Base-by-base conservation (phyloP, 2,797 vertebrate genomes). In the Melanotaenia boesemani region DNA sequence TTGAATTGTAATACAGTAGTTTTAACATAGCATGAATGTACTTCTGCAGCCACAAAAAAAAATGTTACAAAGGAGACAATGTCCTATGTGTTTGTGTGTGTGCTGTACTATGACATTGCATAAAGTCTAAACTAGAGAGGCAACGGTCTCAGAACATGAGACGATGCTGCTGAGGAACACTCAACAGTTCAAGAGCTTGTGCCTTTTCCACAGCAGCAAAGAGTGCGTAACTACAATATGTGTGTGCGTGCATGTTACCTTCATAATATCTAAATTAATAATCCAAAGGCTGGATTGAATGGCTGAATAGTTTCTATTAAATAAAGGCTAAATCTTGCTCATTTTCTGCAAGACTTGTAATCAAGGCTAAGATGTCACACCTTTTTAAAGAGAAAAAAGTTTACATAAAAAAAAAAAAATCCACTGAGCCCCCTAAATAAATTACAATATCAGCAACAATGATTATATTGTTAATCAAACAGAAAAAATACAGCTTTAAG, bases 241-340 rank as follows among this genome's bases (percentile, higher is more conserved):
- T 39, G 70, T 76, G 82, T 80, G 76, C 41, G 15, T 78, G 82
- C 28, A 16, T 57, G 48, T 84, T 67, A 72, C 76, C 83, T 74
- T 89, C 65, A 73, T 78, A 73, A 82, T 72, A 76, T 60, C 50
- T 72, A 75, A 79, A 84, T 74, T 48, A 83, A 69, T 63, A 44
- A 84, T 54, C 20, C 28, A 84, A 62, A 84, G 80, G 88, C 87
- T 85, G 88, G 80, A 80, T 64, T 77, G 73, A 79, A 75, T 70
- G 84, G 79, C 82, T 58, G 81, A 90, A 77, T 67, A 81, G 81
- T 80, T 87, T 89, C 81, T 82, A 81, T 76, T 81, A 88, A 79
- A 87, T 84, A 81, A 88, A 91, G 88, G 89, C 91, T 86, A 90
- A 90, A 89, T 93, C 89, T 88, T 92, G 85, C 87, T 83, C 76